These are phyloP conservation scores for Rotaria macrura DNA, from an alignment of 2,888 invertebrate genomes.

Conservation along the genomic window DNA sequence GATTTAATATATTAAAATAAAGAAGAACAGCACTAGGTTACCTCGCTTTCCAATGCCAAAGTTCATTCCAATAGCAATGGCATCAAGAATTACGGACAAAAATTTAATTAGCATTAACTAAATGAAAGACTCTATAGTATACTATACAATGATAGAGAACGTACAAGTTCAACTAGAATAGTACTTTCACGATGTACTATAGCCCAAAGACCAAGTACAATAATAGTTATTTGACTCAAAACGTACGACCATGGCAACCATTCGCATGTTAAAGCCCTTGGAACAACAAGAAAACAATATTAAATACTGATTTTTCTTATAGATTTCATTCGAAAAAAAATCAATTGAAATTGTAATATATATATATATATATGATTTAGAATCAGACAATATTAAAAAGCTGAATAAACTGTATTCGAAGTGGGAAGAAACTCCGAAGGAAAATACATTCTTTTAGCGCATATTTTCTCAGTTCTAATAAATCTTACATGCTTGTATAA, in stretches of 20 bases:
- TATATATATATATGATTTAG: too few species aligned
- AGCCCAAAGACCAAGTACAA: not conserved
- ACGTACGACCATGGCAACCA: not conserved
- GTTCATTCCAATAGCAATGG: not conserved
- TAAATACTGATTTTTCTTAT: too few species aligned
- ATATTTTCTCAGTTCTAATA: not conserved
- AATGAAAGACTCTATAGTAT: not conserved
- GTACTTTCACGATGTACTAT: not conserved
- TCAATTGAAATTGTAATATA: too few species aligned
- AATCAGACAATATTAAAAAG: too few species aligned
- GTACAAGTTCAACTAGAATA: not conserved
- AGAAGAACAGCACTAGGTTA: not conserved
- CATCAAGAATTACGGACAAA: not conserved
- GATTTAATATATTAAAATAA: not conserved
- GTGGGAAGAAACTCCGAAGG: too few species aligned
- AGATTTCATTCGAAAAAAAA: too few species aligned
- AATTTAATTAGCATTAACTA: not conserved
- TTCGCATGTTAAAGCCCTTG: not conserved
- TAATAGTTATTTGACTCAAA: not conserved
- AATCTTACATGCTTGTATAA: not conserved
- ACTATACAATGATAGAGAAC: not conserved
- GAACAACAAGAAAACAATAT: not conserved
- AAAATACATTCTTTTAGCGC: too few species aligned
- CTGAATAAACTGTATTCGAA: too few species aligned
- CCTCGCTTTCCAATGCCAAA: not conserved